A percentile compares a stretch with the other conserved stretches of the same genome.
phyloP scores from a whole-genome alignment of 2,113 vertebrate genomes.

The Etheostoma cragini region DNA sequence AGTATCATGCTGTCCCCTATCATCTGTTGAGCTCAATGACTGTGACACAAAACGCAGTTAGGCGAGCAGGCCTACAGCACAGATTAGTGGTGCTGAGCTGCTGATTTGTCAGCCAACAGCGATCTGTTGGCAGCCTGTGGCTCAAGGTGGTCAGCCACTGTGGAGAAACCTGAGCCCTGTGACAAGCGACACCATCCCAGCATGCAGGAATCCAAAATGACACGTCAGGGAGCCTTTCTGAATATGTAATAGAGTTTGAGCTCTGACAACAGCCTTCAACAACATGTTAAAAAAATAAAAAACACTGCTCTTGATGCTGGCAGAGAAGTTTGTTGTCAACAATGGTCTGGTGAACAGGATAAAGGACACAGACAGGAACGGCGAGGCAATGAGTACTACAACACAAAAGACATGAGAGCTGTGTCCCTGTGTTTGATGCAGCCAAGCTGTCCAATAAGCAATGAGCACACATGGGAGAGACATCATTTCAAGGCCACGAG shows the following conservation, averaged over 20 bases:
- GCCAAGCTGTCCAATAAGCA: conserved; percentile 52
- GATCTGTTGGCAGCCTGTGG: conserved; percentile 65
- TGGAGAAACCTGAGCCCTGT: conserved; percentile 71
- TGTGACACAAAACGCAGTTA: conserved; percentile 73
- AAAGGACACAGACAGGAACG: conserved; percentile 51
- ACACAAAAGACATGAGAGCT: conserved; percentile 44
- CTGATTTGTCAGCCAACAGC: conserved; percentile 74
- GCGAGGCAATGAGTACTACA: conserved; percentile 51
- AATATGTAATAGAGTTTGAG: conserved; percentile 63
- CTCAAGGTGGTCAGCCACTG: conserved; percentile 76
- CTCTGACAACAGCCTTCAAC: conserved; percentile 69
- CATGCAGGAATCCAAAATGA: conserved; percentile 57
- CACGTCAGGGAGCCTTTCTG: conserved; percentile 63
- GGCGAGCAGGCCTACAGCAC: conserved; percentile 66
- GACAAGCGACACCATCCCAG: conserved; percentile 64
- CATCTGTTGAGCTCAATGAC: conserved; percentile 69
- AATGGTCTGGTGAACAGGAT: conserved; percentile 54
- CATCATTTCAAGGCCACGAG: conserved; percentile 33
- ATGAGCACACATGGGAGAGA: background rate
- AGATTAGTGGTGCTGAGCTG: conserved; percentile 73
- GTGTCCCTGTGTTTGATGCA: conserved; percentile 45
- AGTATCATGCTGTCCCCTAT: conserved; percentile 57
- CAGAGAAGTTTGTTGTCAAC: conserved; percentile 64
- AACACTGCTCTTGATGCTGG: conserved; percentile 24
- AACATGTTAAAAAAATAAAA: conserved; percentile 8